Percentiles rank a stretch among this genome's conserved stretches.
Evolutionary conservation across 2,888 invertebrate genomes (phyloP).

Genomic region (Agrenia bidenticulata): DNA sequence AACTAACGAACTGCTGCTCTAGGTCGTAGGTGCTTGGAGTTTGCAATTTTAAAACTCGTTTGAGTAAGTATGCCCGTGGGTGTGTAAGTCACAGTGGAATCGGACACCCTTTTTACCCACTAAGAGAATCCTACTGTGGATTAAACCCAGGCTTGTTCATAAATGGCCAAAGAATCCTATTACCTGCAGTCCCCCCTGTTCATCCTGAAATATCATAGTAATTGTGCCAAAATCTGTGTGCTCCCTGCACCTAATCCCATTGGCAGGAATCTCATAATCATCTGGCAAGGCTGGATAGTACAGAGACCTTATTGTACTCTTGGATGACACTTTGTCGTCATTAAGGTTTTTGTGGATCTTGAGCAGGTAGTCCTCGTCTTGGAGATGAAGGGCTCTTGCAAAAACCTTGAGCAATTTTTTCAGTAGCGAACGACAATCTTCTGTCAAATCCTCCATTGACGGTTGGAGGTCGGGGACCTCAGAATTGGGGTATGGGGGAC

Average conservation of each 20-base stretch:
- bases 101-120: no score
- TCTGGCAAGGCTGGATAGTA: slow-evolving; percentile 68
- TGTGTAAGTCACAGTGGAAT: no score
- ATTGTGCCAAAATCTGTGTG: slow-evolving; percentile 76
- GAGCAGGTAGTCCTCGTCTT: slow-evolving; percentile 41
- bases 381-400: slow-evolving; percentile 27
- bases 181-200: slow-evolving; percentile 73
- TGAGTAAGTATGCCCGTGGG: no score
- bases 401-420: slow-evolving; percentile 63
- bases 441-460: slow-evolving; percentile 67
- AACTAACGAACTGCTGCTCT: no score
- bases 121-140: no score
- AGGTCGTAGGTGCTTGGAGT: no score
- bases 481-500: slow-evolving; percentile 59
- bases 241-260: slow-evolving; percentile 67
- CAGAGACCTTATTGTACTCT: slow-evolving; percentile 57
- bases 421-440: slow-evolving; percentile 69
- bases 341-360: slow-evolving; percentile 41
- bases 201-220: slow-evolving; percentile 70
- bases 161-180: no score
- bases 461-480: slow-evolving; percentile 69
- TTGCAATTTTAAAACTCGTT: no score
- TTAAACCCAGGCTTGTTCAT: no score
- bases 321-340: slow-evolving; percentile 33
- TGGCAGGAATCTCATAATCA: slow-evolving; percentile 55